Evolutionary conservation across 2,113 vertebrate genomes (phyloP), one percentile per base, ranked within the genome.

Genomic region (Nannospalax galili): DNA sequence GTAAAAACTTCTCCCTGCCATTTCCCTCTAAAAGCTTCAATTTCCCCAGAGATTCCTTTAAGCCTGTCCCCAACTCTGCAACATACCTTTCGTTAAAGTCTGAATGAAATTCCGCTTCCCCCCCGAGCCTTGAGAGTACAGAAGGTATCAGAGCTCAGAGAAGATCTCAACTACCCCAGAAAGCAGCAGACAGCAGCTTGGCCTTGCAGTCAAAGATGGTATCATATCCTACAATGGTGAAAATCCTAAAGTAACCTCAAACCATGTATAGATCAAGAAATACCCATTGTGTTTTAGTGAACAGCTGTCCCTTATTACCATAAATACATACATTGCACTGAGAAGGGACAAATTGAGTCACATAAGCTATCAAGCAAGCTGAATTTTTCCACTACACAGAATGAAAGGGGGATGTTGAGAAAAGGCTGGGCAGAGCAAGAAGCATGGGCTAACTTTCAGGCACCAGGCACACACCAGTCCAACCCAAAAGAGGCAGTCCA

Each of bases 71-170:
- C 32, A 58, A 45, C 62, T 85, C 84, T 60, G 42, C 12, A 56
- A 93, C 80, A 32, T 73, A 22, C 10, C 35, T 77, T 95, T 91
- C 80, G 48, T 87, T 70, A 67, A 94, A 45, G 62, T 48, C 77
- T 94, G 48, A 79, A 32, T 45, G 56, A 35, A 5, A 93, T 78
- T 70, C 78, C 85, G 78, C 37, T 84, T 73, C 60, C 84, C 67
- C 60, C 22, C 78, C 22, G 60, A 92, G 56, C 7, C 20, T 60
- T 37, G 40, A 24, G 40, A 32, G 60, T 80, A 56, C 3, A 89
- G 64, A 75, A 65, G 60, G 19, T 40, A 10, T 30, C 4, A 70
- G 30, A 28, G 2, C 58, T 58, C 56, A 67, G 26, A 40, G 37
- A 89, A 42, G 70, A 79, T 89, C 75, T 69, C 26, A 67, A 77